phyloP scores from a whole-genome alignment of 2,113 vertebrate species.

The Chitala chitala region DNA sequence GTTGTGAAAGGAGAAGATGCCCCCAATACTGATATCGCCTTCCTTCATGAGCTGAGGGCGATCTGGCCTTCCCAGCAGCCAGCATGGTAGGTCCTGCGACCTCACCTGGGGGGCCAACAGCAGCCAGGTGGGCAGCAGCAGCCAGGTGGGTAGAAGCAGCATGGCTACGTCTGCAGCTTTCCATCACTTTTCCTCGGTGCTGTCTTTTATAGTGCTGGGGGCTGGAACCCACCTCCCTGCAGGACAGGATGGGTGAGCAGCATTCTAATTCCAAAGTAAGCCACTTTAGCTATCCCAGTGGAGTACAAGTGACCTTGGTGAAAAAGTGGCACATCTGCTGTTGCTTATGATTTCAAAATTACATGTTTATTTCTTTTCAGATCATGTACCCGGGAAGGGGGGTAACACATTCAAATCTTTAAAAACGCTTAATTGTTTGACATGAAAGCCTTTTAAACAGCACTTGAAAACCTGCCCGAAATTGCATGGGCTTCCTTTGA shows the following conservation, averaged over 20 bases:
- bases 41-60: constrained; percentile 36
- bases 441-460: too few relatives aligned
- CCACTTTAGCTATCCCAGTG: not conserved
- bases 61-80: constrained; percentile 27
- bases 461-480: too few relatives aligned
- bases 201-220: constrained; percentile 14
- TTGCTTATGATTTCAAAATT: too few relatives aligned
- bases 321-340: not conserved
- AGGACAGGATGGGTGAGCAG: not conserved
- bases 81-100: constrained; percentile 32
- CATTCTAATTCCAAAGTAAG: not conserved
- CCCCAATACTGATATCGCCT: constrained; percentile 44
- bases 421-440: too few relatives aligned
- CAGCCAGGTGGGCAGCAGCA: constrained; percentile 33
- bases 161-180: constrained; percentile 1
- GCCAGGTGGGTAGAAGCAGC: constrained; percentile 19
- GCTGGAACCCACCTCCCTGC: not conserved
- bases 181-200: not conserved
- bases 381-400: too few relatives aligned
- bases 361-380: too few relatives aligned
- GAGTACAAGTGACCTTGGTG: not conserved
- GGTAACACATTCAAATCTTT: too few relatives aligned
- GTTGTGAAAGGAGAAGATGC: constrained; percentile 46
- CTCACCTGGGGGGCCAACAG: constrained; percentile 27
- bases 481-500: too few relatives aligned